phyloP scores from a whole-genome alignment of 2,888 invertebrate genomes.

The Cetonia aurata region DNA sequence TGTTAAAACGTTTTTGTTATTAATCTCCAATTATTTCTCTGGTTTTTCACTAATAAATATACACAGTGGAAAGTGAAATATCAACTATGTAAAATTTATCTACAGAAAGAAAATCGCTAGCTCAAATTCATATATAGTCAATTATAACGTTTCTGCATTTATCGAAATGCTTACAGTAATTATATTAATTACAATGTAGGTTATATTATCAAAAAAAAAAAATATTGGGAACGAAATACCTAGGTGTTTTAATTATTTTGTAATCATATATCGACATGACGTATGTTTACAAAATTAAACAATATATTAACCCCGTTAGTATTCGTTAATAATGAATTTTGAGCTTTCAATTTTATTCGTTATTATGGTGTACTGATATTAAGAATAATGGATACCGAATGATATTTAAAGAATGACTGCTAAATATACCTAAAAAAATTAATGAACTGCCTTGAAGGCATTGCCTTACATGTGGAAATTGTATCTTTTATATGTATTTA shows the following conservation, averaged over 20 bases:
- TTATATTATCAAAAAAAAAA: constrained; percentile 26
- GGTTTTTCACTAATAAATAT: constrained; percentile 13
- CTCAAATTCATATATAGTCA: constrained; percentile 39
- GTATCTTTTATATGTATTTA: constrained; percentile 61
- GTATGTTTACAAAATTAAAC: constrained; percentile 16
- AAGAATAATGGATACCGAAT: constrained; percentile 42
- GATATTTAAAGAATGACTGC: constrained; percentile 51
- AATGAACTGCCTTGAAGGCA: constrained; percentile 62
- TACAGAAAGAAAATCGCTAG: constrained; percentile 40
- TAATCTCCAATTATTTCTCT: constrained; percentile 26
- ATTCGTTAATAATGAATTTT: constrained; percentile 42
- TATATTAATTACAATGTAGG: constrained; percentile 39
- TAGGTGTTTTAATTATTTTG: constrained; percentile 15
- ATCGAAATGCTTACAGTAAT: constrained; percentile 39
- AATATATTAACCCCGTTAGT: constrained; percentile 31
- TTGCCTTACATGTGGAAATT: constrained; percentile 63
- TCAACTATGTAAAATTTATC: constrained; percentile 33
- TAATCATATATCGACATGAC: not conserved
- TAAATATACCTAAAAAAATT: constrained; percentile 55
- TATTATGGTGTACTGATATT: constrained; percentile 38
- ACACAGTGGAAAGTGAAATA: constrained; percentile 27
- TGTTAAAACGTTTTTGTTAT: not conserved
- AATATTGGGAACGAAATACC: not conserved
- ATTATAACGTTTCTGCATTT: constrained; percentile 38
- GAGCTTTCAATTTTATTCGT: constrained; percentile 42